Percentiles rank a stretch among this genome's conserved stretches.
phyloP scores from a whole-genome alignment of 2,888 invertebrate genomes.

The Helobdella robusta region DNA sequence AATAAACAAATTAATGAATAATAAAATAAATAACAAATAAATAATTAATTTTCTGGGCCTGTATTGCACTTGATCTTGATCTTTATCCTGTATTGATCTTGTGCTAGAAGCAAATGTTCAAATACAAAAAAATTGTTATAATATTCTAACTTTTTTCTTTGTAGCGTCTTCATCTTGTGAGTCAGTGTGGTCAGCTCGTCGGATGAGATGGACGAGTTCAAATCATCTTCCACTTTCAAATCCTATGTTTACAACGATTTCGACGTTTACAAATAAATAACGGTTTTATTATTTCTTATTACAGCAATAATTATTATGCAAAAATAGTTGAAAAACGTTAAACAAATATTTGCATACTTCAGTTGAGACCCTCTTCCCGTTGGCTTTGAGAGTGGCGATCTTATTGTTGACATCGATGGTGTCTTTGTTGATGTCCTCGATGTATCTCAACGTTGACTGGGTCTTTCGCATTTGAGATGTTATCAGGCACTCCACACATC shows the following conservation, averaged over 20 bases:
- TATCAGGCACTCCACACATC: slow-evolving; percentile 75
- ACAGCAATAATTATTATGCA: neutral
- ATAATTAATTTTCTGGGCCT: no score
- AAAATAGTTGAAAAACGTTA: neutral
- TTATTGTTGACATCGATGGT: slow-evolving; percentile 73
- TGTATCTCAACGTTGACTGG: slow-evolving; percentile 74
- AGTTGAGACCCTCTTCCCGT: slow-evolving; percentile 46
- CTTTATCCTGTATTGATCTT: no score
- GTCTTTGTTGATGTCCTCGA: slow-evolving; percentile 74
- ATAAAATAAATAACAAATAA: neutral
- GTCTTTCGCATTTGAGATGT: slow-evolving; percentile 74
- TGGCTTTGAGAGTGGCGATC: slow-evolving; percentile 65
- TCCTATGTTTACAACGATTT: neutral
- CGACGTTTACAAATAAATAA: neutral
- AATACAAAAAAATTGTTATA: no score
- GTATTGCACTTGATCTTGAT: no score
- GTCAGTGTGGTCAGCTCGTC: slow-evolving; percentile 8
- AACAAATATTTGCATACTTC: neutral
- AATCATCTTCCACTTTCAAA: slow-evolving; percentile 8
- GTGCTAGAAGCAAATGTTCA: no score
- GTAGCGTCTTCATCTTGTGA: slow-evolving; percentile 10
- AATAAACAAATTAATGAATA: neutral
- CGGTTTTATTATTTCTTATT: no score
- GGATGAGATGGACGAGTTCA: neutral
- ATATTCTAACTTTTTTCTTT: slow-evolving; percentile 12